Base-by-base conservation (phyloP, 1,140 invertebrate species). In the Ostrea edulis region DNA sequence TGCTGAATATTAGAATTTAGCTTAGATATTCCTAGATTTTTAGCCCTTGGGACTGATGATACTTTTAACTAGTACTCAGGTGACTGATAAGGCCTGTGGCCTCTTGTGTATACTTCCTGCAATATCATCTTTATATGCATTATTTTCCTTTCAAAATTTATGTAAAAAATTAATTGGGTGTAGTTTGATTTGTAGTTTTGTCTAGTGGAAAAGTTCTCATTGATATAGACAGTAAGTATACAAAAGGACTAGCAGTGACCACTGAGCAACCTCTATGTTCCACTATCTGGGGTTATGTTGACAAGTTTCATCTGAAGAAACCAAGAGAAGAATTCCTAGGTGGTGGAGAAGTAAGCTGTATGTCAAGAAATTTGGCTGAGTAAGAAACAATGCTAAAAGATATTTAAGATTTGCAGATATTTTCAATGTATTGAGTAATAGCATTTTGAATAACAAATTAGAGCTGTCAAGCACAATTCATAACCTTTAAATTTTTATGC, bases 231-330 rank as follows among this genome's bases (percentile, higher is more conserved):
- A 89, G 91, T 35, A 92, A 91, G 52, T 90, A 65, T 81, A 91
- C 89, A 52, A 91, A 88, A 85, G 90, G 93, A 12, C 84, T 93
- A 8, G 89, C 92, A 8, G 91, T 92, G 17, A 87, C 91, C 35
- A 54, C 91, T 22, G 89, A 90, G 29, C 90, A 90, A 62, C 82
- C 88, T 8, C 68, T 93, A 20, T 20, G 55, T 12, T 91, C 90
- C 82, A 68, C 87, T 20, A 89, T 91, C 11, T 93, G 93, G 93
- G 91, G 88, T 7, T 89, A 91, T 83, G 77, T 55, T 68, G 91
- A 93, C 20, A 77, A 89, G 12, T 65, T 68, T 14, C 71, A 71
- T 8, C 17, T 53, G 53, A 87, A 77, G 12, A 87, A 71, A 53
- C 82, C 65, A 12, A 51, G 83, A 17, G 90, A 91, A 86, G 90